phyloP scores from a whole-genome alignment of 2,113 vertebrate genomes.

The Madoqua kirkii region DNA sequence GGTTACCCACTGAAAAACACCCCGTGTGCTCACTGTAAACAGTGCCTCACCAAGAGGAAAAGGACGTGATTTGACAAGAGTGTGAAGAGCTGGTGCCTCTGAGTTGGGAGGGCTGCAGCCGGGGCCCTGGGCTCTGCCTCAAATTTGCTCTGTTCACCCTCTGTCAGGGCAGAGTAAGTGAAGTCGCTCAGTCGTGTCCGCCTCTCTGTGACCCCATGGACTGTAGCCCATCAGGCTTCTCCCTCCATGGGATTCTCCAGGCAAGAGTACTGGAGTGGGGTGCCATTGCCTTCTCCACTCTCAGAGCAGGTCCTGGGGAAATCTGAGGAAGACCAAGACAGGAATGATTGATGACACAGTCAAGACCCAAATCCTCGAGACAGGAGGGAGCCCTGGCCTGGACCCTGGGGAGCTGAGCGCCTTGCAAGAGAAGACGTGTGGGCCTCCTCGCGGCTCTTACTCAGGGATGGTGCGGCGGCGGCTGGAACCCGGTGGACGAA shows the following conservation, averaged over 20 bases:
- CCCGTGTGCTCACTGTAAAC: neutral
- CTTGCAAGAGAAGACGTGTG: rapidly evolving
- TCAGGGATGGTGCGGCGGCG: rapidly evolving
- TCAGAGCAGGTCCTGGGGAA: neutral
- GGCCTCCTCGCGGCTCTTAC: neutral
- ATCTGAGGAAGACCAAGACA: neutral
- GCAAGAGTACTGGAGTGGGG: no score
- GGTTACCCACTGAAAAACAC: neutral
- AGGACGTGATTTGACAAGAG: rapidly evolving
- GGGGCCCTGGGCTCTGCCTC: rapidly evolving
- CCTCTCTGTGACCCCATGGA: no score
- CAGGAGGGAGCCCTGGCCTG: rapidly evolving
- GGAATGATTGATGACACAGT: neutral
- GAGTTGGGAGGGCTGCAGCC: rapidly evolving
- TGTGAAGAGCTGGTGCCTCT: rapidly evolving
- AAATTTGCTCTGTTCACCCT: neutral
- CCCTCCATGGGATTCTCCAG: no score
- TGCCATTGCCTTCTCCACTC: no score
- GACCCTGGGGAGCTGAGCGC: rapidly evolving
- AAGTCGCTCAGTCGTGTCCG: no score
- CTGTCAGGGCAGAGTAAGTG: no score
- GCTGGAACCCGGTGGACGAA: rapidly evolving
- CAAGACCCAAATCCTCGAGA: no score
- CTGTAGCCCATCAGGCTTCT: no score
- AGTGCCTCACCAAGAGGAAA: neutral